phyloP scores from a whole-genome alignment of 1,140 invertebrate genomes.

The Nomia melanderi region DNA sequence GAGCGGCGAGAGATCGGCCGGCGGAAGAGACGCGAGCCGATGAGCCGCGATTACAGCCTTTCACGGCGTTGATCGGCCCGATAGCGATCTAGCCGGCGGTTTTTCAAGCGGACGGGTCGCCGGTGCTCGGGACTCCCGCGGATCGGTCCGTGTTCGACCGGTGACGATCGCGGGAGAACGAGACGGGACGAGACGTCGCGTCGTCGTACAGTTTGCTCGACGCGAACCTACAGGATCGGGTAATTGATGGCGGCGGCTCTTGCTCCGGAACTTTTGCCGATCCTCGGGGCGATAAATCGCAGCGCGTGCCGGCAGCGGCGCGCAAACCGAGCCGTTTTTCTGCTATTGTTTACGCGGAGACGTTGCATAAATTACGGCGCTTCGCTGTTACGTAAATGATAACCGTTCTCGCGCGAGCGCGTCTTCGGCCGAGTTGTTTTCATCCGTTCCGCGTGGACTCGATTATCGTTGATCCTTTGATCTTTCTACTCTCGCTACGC shows the following conservation, averaged over 20 bases:
- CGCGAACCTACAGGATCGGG: slow-evolving; percentile 28
- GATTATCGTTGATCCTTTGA: too few species aligned
- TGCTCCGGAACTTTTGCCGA: slow-evolving; percentile 36
- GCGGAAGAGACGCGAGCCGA: slow-evolving; percentile 23
- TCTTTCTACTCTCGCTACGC: too few species aligned
- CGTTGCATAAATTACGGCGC: not conserved
- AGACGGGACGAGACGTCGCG: slow-evolving; percentile 8
- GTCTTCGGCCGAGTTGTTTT: too few species aligned
- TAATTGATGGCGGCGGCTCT: slow-evolving; percentile 57
- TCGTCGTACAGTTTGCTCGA: slow-evolving; percentile 39
- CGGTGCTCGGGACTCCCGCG: not conserved
- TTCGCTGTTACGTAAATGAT: slow-evolving; percentile 1
- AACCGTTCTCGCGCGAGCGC: too few species aligned
- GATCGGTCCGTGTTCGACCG: slow-evolving; percentile 18
- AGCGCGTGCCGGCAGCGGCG: slow-evolving; percentile 27
- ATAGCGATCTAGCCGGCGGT: slow-evolving; percentile 49
- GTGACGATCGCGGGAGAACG: not conserved
- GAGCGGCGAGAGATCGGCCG: not conserved
- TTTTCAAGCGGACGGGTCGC: slow-evolving; percentile 30
- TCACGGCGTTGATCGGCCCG: slow-evolving; percentile 48
- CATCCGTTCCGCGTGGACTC: not conserved
- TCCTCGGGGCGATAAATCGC: slow-evolving; percentile 36
- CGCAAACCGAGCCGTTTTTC: slow-evolving; percentile 21
- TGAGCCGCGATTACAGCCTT: slow-evolving; percentile 49
- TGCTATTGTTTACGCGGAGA: slow-evolving; percentile 19